These are phyloP conservation scores for Bombus balteatus DNA, from an alignment of 1,140 invertebrate species.

Conservation along the genomic window DNA sequence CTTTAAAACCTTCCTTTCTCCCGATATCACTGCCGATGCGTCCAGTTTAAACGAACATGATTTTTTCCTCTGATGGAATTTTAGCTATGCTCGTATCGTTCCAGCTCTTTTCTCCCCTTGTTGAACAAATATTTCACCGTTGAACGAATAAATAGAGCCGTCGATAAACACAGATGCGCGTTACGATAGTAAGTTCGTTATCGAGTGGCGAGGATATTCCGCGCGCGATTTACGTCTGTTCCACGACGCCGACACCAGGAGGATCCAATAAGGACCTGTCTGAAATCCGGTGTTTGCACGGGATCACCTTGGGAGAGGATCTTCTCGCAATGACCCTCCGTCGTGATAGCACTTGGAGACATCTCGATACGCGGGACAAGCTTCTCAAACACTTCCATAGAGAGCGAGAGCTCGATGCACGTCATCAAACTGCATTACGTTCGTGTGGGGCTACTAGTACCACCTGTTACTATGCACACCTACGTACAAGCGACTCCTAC, in stretches of 20 bases:
- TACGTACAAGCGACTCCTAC: conserved; percentile 10
- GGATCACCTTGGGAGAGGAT: conserved; percentile 39
- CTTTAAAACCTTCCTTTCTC: conserved; percentile 14
- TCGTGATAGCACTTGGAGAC: conserved; percentile 26
- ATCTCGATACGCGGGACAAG: conserved; percentile 52
- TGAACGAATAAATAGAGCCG: not conserved
- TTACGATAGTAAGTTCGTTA: not conserved
- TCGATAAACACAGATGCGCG: not conserved
- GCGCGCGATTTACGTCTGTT: not conserved
- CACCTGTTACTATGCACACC: conserved; percentile 57
- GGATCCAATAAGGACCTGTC: not conserved
- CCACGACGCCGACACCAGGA: not conserved
- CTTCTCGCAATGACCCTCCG: conserved; percentile 31
- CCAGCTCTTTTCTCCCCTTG: not conserved
- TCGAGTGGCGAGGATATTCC: not conserved
- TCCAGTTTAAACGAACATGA: conserved; percentile 4
- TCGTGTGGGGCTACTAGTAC: conserved; percentile 29
- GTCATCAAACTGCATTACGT: conserved; percentile 44
- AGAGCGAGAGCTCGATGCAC: not conserved
- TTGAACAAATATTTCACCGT: not conserved
- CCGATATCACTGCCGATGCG: conserved; percentile 10
- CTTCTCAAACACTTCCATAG: conserved; percentile 46
- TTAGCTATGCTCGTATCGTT: not conserved
- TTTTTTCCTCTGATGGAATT: not conserved
- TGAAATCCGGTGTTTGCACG: conserved; percentile 25